Conservation (phyloP, 2,113 vertebrate genomes). For the Rutilus rutilus region DNA sequence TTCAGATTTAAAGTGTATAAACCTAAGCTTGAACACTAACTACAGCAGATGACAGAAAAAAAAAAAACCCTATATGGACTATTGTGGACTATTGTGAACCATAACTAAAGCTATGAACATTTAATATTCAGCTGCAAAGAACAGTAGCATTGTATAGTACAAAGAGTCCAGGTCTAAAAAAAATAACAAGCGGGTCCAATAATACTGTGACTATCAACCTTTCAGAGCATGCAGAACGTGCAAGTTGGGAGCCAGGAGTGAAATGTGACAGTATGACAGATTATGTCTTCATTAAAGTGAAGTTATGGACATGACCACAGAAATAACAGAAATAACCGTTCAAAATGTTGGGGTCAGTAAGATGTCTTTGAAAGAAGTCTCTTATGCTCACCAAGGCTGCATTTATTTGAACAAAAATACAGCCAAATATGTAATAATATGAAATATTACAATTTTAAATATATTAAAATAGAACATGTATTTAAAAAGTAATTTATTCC, state of each 20-base stretch:
- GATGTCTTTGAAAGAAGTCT: not conserved
- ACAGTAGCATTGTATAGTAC: not conserved
- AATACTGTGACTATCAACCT: not conserved
- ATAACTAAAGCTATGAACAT: not conserved
- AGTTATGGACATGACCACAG: not conserved
- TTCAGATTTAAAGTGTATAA: constrained; percentile 10
- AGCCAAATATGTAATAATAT: not conserved
- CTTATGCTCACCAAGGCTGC: not conserved
- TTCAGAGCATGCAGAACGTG: not conserved
- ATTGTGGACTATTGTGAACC: not conserved
- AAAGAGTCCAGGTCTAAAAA: not conserved
- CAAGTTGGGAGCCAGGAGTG: not conserved
- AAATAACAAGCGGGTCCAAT: not conserved
- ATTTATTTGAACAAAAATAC: not conserved
- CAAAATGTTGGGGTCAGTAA: not conserved
- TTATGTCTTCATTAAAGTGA: not conserved
- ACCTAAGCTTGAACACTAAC: not conserved
- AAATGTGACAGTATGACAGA: not conserved
- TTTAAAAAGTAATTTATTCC: not conserved
- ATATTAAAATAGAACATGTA: not conserved
- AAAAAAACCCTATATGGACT: not conserved
- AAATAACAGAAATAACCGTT: not conserved
- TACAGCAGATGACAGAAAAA: constrained; percentile 10
- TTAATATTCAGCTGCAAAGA: not conserved
- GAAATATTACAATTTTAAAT: not conserved